Base-by-base conservation (phyloP, 2,888 invertebrate species). In the Eudasyphora cyanicolor region DNA sequence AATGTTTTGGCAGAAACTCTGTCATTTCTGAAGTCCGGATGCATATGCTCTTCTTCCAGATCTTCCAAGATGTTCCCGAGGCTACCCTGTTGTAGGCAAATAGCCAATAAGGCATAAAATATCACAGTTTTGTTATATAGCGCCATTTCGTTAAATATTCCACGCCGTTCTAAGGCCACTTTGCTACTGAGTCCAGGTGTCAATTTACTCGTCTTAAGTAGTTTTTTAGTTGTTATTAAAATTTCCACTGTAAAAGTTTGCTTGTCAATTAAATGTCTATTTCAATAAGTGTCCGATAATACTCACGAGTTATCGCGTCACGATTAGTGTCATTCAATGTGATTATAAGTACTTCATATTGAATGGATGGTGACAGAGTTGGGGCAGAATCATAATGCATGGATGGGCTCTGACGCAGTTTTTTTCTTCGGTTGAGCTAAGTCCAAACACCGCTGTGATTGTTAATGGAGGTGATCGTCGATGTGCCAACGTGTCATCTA, bases 11-110 rank as follows among this genome's bases (percentile, higher is more conserved):
- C 0, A 5, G 1, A 3, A 1, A 2, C 6, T 8, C 1, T 10
- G n/a, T 73, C 54, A 5, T 60, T 17, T 24, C 17, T 67, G n/a
- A 85, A 64, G 17, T 64, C 42, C 4, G 86, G 86, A 82, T 87
- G 87, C 86, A 86, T 86, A 14, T 10, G 24, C 17, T 74, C 45
- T 2, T 83, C 83, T 0, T 70, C 62, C 14, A 51, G 24, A 2
- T 83, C 83, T 3, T 76, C 76, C 24, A 42, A 8, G 10, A 24
- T 21, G 17, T 60, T 60, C 17, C 29, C 69, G 10, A 24, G 10
- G 5, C 21, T 2, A 19, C 32, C 17, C 17, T 5, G 12, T 8
- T 51, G n/a, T 21, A 29, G 2, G 8, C 7, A 12, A 14, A 38
- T 4, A 14, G 38, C 38, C 14, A 70, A 10, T 3, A 70, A 24